Evolutionary conservation across 2,797 vertebrate genomes (phyloP), one percentile per base, ranked within the genome.

Genomic region (Rhabdomys pumilio): DNA sequence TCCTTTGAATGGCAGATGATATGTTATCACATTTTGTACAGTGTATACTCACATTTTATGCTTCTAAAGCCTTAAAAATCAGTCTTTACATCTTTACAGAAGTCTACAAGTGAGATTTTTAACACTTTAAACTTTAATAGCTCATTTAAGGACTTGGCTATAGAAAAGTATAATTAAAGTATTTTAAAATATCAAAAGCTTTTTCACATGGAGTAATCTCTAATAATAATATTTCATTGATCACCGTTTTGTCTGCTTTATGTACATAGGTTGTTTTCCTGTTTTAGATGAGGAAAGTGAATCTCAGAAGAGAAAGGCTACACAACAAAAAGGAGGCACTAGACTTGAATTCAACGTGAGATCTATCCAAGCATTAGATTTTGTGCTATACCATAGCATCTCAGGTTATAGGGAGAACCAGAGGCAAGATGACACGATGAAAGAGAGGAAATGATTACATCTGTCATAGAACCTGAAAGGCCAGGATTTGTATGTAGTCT

Each of bases 1-100:
- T 85, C 19, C 72, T 96, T 85, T 94, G 63, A 47, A 44, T 31
- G n/a, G 59, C 85, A 59, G 8, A 10, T 85, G 20, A 57, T 97
- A 91, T 96, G 31, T 44, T 77, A 84, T 53, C 0, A 29, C 53
- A n/a, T 67, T 80, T 86, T 89, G 41, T 57, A 38, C 85, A 84
- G 67, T n/a, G 19, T 67, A 3, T 91, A 15, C 50, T 89, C 14
- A 75, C 17, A 29, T 14, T 83, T 69, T 69, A 65, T 19, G 44
- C 59, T 88, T n/a, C 73, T 5, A 80, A 94, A 29, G 69, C 6
- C 34, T 89, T 79, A 61, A 86, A 50, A 65, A 2, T 77, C 24
- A 77, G 10, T 83, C n/a, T 41, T 95, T 50, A 81, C 8, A 55
- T 82, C 9, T 53, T 61, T 19, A 59, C 63, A 75, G n/a, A 82